A percentile compares a stretch with the other conserved stretches of the same genome.
Conservation (phyloP, 2,888 invertebrate species). For the Pristionchus arcanus region DNA sequence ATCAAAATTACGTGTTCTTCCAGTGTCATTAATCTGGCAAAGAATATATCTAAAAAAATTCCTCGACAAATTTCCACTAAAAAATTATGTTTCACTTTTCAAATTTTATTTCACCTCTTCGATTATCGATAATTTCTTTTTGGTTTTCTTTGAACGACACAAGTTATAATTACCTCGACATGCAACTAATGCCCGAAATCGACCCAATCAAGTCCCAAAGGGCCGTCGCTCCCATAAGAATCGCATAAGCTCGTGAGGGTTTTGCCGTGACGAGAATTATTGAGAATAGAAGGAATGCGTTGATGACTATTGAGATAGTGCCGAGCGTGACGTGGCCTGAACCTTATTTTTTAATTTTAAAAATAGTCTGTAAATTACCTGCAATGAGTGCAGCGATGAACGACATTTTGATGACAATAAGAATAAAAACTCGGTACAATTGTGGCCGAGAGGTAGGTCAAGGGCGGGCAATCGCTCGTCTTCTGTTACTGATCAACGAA, state of each 20-base stretch:
- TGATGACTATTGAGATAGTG: background rate
- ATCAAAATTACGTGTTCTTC: background rate
- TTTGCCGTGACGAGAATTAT: background rate
- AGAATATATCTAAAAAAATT: background rate
- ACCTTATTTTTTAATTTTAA: background rate
- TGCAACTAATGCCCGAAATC: background rate
- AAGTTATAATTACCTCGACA: background rate
- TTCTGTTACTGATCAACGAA: no score
- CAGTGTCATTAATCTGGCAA: background rate
- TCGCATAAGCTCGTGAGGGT: background rate
- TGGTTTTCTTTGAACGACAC: no score
- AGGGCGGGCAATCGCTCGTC: no score
- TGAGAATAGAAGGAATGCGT: background rate
- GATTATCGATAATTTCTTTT: background rate
- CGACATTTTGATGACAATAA: background rate
- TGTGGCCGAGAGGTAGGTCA: no score
- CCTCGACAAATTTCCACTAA: background rate
- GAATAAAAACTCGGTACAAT: no score
- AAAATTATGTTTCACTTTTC: background rate
- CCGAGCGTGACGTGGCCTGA: background rate
- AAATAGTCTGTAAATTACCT: background rate
- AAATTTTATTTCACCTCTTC: background rate
- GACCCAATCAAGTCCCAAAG: constrained; percentile 10
- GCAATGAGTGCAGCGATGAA: no score
- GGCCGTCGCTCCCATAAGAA: constrained; percentile 12